phyloP scores from a whole-genome alignment of 2,113 vertebrate species.

The Cisticola juncidis region DNA sequence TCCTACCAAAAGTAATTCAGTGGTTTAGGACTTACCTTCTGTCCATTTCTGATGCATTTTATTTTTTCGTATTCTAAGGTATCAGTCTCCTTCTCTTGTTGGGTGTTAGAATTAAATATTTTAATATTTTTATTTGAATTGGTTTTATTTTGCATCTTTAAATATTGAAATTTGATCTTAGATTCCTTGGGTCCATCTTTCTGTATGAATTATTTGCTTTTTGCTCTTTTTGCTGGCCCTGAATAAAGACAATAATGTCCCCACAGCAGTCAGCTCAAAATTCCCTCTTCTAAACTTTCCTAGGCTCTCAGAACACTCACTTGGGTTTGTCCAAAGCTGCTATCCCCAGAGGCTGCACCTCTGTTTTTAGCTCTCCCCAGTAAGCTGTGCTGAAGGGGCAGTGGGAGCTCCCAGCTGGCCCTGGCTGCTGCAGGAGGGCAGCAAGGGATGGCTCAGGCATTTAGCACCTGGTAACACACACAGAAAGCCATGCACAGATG shows the following conservation, averaged over 20 bases:
- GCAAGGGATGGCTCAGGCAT: neutral
- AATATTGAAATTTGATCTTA: neutral
- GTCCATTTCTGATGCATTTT: neutral
- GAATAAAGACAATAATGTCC: neutral
- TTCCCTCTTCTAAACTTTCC: neutral
- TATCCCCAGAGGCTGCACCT: neutral
- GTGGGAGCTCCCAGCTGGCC: neutral
- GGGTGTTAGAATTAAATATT: neutral
- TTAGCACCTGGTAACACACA: neutral
- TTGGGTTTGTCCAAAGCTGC: neutral
- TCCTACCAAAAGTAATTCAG: neutral
- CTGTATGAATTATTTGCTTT: neutral
- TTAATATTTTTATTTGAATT: neutral
- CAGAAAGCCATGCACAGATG: neutral
- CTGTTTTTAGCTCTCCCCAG: neutral
- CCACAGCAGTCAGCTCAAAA: neutral
- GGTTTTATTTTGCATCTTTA: neutral
- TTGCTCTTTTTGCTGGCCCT: neutral
- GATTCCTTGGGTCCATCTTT: neutral
- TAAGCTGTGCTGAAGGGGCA: rapidly evolving
- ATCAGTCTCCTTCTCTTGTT: neutral
- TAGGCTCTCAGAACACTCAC: neutral
- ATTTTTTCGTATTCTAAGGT: neutral
- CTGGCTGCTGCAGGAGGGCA: neutral
- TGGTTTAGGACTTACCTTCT: neutral